These are phyloP conservation scores for Pygocentrus nattereri DNA, from an alignment of 2,797 vertebrate species.

Conservation along the genomic window DNA sequence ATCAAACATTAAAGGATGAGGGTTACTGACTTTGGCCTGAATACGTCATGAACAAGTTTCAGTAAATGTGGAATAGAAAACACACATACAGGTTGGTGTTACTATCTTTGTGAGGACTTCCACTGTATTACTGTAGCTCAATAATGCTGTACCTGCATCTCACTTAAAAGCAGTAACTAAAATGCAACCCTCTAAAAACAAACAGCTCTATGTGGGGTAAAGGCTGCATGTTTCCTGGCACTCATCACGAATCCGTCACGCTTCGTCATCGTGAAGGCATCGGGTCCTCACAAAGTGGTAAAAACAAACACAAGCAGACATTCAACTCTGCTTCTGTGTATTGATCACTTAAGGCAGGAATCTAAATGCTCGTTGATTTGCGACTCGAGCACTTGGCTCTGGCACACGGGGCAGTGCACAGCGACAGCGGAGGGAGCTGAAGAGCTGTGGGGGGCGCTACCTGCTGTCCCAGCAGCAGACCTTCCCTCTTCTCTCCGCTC, in stretches of 20 bases:
- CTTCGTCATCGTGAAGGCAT: background rate
- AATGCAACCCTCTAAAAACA: background rate
- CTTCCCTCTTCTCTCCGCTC: conserved; percentile 5
- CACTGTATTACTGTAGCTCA: too few relatives aligned
- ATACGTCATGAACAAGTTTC: background rate
- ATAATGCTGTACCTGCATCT: too few relatives aligned
- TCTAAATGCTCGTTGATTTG: conserved; percentile 93
- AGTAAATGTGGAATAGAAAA: background rate
- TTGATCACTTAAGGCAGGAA: conserved; percentile 79
- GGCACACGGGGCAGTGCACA: conserved; percentile 91
- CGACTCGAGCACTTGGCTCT: conserved; percentile 76
- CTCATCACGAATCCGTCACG: background rate
- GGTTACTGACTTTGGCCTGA: background rate
- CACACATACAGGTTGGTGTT: background rate
- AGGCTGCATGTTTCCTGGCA: background rate
- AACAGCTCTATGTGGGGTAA: background rate
- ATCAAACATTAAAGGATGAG: background rate
- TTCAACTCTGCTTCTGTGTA: background rate
- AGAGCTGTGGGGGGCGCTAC: conserved; percentile 16
- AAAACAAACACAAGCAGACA: background rate
- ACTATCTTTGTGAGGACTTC: background rate
- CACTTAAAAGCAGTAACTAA: background rate
- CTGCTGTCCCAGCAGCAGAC: conserved; percentile 12
- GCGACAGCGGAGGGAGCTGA: conserved; percentile 40
- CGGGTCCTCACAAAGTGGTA: background rate